phyloP scores from a whole-genome alignment of 2,797 vertebrate genomes.

The Cossypha caffra region DNA sequence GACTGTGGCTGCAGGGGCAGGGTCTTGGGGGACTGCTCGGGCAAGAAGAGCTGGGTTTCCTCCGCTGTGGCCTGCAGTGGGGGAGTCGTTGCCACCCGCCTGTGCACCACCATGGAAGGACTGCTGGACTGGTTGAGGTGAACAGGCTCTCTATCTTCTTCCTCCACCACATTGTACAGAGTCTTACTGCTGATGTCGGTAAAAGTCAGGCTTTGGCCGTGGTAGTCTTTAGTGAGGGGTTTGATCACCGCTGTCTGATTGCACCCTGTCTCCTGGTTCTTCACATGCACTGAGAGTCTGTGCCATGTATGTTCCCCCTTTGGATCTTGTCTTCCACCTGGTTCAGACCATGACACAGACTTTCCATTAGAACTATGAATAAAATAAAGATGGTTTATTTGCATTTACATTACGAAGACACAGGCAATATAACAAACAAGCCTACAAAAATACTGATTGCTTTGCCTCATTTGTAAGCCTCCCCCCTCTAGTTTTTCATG shows the following conservation, averaged over 20 bases:
- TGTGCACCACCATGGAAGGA: slow-evolving; percentile 82
- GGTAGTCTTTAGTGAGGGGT: slow-evolving; percentile 97
- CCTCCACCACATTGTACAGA: slow-evolving; percentile 88
- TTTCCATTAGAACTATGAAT: slow-evolving; percentile 99
- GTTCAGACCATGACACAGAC: slow-evolving; percentile 99
- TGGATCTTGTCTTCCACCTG: slow-evolving; percentile 97
- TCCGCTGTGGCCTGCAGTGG: slow-evolving; percentile 59
- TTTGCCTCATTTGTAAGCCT: not conserved
- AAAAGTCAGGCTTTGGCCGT: slow-evolving; percentile 82
- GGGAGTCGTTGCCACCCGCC: slow-evolving; percentile 69
- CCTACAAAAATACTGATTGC: not conserved
- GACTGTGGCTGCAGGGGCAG: slow-evolving; percentile 76
- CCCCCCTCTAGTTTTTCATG: not conserved
- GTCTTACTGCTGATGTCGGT: slow-evolving; percentile 89
- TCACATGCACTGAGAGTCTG: slow-evolving; percentile 99
- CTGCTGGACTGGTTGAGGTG: slow-evolving; percentile 80
- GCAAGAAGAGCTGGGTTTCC: slow-evolving; percentile 80
- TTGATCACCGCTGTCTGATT: slow-evolving; percentile 99
- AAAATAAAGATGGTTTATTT: slow-evolving; percentile 93
- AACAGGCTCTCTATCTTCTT: slow-evolving; percentile 79
- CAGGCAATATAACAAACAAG: not conserved
- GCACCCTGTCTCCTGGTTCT: slow-evolving; percentile 94
- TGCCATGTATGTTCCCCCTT: slow-evolving; percentile 96
- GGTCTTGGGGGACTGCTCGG: slow-evolving; percentile 75
- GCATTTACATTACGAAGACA: slow-evolving; percentile 48